Evolutionary conservation across 2,113 vertebrate genomes (phyloP), one percentile per base, ranked within the genome.

Genomic region (Atlantisia rogersi): DNA sequence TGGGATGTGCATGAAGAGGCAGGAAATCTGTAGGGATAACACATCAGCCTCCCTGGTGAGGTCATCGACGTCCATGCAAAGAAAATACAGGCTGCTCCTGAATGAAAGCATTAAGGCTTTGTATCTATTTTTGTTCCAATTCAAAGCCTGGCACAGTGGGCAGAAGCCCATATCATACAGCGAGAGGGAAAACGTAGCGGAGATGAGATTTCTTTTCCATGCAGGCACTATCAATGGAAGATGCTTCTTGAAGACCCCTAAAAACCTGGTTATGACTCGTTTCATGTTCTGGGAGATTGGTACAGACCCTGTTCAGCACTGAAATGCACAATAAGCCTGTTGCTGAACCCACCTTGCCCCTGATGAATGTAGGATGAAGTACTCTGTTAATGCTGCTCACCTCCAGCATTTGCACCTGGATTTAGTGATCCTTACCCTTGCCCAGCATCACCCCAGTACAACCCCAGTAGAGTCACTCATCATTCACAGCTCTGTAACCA

Each of bases 21-120:
- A 59, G 2, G 2, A 70, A 44, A 56, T 1, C 10, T 19, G 40
- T 3, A 10, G 40, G n/a, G 44, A 62, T 44, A 65, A 91, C 82
- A 48, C 16, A 40, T 11, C 13, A 29, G 15, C 52, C 22, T 86
- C 35, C 32, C 35, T 70, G 44, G 7, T 53, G 46, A 84, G 82
- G n/a, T 75, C 42, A 19, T 17, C 46, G 39, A 3, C 13, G 35
- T 37, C 55, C 28, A 24, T 9, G 18, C 16, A 58, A 81, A 81
- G 63, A 69, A 88, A 88, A 59, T 26, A 80, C 15, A 81, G 68
- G 18, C n/a, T 83, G 56, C 11, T 84, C 6, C 71, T 50, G 37
- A 63, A 81, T 1, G 5, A 44, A 80, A 52, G 21, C 1, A 0
- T 28, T 50, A 0, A 0, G 53, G n/a, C 35, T 91, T 92, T 67